These are phyloP conservation scores for Plebejus anna DNA, from an alignment of 2,888 invertebrate genomes.

Conservation along the genomic window DNA sequence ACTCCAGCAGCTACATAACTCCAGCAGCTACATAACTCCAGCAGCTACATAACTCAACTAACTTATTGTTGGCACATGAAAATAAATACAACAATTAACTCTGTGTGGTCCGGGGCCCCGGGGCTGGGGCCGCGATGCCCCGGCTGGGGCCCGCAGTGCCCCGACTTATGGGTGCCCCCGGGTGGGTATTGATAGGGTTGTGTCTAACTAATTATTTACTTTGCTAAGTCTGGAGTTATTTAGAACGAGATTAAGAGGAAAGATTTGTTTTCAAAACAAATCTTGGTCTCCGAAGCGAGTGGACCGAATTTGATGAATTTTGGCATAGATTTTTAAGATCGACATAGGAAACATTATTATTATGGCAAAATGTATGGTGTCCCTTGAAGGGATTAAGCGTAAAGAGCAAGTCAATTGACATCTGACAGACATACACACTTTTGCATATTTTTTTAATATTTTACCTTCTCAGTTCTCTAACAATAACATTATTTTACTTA, in stretches of 20 bases:
- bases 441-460: too few species aligned
- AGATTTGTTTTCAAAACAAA: background rate
- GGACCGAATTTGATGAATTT: background rate
- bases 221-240: background rate
- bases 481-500: too few species aligned
- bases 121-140: background rate
- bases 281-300: too few species aligned
- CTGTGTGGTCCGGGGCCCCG: constrained; percentile 17
- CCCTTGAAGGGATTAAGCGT: too few species aligned
- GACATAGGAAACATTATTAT: too few species aligned
- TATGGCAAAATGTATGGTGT: too few species aligned
- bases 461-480: too few species aligned
- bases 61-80: constrained; percentile 15
- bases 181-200: constrained; percentile 9
- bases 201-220: background rate
- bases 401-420: too few species aligned
- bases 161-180: constrained; percentile 7
- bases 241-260: background rate
- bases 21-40: too few species aligned
- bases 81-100: constrained; percentile 18
- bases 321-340: background rate
- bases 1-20: too few species aligned
- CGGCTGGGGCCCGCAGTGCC: background rate
- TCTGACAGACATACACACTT: too few species aligned
- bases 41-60: constrained; percentile 2